phyloP scores from a whole-genome alignment of 2,888 invertebrate species.

The Drosophila fulvimacula region DNA sequence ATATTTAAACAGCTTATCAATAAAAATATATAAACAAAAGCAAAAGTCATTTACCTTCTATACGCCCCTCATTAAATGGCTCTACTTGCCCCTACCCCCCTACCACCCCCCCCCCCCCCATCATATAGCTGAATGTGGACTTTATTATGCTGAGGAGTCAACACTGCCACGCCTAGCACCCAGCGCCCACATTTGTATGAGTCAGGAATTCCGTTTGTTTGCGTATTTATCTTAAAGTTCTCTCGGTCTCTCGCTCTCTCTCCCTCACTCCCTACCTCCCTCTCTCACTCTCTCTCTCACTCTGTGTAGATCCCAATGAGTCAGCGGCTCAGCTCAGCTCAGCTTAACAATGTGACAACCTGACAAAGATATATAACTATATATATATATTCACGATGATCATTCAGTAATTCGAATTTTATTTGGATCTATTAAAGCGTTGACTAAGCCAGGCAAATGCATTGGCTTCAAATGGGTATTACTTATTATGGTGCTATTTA shows the following conservation, averaged over 20 bases:
- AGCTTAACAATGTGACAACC: slow-evolving; percentile 23
- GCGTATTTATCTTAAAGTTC: slow-evolving; percentile 44
- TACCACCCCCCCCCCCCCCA: neutral
- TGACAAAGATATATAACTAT: neutral
- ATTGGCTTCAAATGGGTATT: slow-evolving; percentile 12
- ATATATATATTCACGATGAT: neutral
- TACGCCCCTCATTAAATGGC: slow-evolving; percentile 40
- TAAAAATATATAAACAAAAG: slow-evolving; percentile 29
- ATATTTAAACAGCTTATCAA: slow-evolving; percentile 47
- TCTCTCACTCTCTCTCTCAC: neutral
- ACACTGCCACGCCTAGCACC: slow-evolving; percentile 10
- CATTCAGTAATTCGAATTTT: neutral
- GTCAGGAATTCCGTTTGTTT: slow-evolving; percentile 54
- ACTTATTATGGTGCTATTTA: slow-evolving; percentile 10
- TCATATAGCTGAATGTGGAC: neutral
- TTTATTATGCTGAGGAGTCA: slow-evolving; percentile 19
- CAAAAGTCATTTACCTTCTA: slow-evolving; percentile 20
- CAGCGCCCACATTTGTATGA: slow-evolving; percentile 42
- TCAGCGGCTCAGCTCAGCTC: slow-evolving; percentile 27
- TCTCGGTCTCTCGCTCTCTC: neutral
- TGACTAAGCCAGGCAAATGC: slow-evolving; percentile 15
- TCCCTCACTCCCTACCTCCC: neutral
- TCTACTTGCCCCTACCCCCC: neutral
- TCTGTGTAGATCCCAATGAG: slow-evolving; percentile 45
- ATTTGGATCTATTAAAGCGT: slow-evolving; percentile 8